Evolutionary conservation across 2,888 invertebrate species (phyloP).

Genomic region (Drosophila kokeensis): DNA sequence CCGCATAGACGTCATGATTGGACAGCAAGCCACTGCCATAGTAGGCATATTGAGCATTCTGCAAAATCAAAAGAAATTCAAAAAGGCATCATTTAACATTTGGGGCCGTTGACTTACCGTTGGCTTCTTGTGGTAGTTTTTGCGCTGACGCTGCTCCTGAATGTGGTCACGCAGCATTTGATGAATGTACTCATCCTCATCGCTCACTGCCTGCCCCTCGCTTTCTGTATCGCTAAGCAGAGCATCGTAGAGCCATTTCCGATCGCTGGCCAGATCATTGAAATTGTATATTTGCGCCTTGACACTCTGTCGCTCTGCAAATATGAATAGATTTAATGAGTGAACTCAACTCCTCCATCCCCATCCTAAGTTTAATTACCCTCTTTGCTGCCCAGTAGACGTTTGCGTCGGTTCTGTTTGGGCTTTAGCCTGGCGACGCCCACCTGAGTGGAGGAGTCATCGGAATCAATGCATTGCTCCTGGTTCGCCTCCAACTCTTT

Average conservation of each 20-base stretch:
- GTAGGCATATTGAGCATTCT: constrained; percentile 95
- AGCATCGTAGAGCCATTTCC: constrained; percentile 94
- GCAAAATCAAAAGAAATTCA: constrained; percentile 36
- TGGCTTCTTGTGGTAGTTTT: constrained; percentile 91
- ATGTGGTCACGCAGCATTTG: constrained; percentile 91
- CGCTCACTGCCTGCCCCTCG: constrained; percentile 87
- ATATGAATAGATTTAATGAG: neutral
- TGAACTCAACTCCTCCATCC: neutral
- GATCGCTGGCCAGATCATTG: constrained; percentile 91
- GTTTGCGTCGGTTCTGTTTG: constrained; percentile 54
- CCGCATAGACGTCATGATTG: constrained; percentile 94
- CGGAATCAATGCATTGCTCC: constrained; percentile 79
- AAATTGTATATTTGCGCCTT: constrained; percentile 93
- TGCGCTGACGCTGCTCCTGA: constrained; percentile 90
- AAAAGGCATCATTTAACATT: neutral
- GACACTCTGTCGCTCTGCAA: constrained; percentile 90
- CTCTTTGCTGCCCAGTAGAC: constrained; percentile 81
- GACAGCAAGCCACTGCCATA: constrained; percentile 96
- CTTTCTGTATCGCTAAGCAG: constrained; percentile 90
- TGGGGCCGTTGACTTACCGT: constrained; percentile 86
- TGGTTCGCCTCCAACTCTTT: constrained; percentile 80
- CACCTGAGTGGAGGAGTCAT: constrained; percentile 75
- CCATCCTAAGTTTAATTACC: constrained; percentile 53
- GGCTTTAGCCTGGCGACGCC: constrained; percentile 45
- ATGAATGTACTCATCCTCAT: constrained; percentile 89